Conservation (phyloP, 2,888 invertebrate genomes). For the Anaspis maculata region DNA sequence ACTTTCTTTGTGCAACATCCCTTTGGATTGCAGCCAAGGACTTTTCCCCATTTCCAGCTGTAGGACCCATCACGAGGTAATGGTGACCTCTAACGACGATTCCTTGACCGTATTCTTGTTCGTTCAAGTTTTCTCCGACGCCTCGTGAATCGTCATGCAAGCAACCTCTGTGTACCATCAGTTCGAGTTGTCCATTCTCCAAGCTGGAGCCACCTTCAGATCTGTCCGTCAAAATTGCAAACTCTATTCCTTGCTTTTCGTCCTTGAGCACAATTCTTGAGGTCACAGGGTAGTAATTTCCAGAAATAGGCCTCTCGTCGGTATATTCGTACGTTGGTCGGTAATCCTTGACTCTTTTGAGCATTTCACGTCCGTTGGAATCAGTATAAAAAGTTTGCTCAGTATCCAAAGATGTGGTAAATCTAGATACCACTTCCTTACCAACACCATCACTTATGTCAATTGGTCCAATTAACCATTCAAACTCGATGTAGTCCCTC, state of each 20-base stretch:
- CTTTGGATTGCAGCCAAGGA: slow-evolving; percentile 36
- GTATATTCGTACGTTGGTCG: slow-evolving; percentile 50
- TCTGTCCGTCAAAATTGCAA: slow-evolving; percentile 51
- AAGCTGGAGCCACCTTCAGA: slow-evolving; percentile 55
- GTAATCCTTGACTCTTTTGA: slow-evolving; percentile 50
- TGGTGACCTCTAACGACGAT: slow-evolving; percentile 55
- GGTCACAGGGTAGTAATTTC: slow-evolving; percentile 71
- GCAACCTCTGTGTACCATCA: slow-evolving; percentile 75
- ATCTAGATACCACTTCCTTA: slow-evolving; percentile 61
- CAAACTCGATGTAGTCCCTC: slow-evolving; percentile 53
- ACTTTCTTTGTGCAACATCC: slow-evolving; percentile 42
- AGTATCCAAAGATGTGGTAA: slow-evolving; percentile 48
- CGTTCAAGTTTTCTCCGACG: slow-evolving; percentile 83
- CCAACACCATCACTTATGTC: slow-evolving; percentile 51
- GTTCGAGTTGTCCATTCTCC: slow-evolving; percentile 52
- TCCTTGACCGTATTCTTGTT: slow-evolving; percentile 59
- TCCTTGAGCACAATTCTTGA: slow-evolving; percentile 53
- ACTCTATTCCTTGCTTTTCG: slow-evolving; percentile 35
- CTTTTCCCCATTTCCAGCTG: slow-evolving; percentile 14
- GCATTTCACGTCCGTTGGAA: slow-evolving; percentile 67
- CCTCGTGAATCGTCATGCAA: slow-evolving; percentile 66
- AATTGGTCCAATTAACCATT: slow-evolving; percentile 70
- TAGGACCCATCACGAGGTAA: slow-evolving; percentile 15
- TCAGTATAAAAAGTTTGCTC: slow-evolving; percentile 62
- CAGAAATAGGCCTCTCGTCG: slow-evolving; percentile 48